These are phyloP conservation scores for Coelopa pilipes DNA, from an alignment of 2,888 invertebrate genomes.

Conservation along the genomic window DNA sequence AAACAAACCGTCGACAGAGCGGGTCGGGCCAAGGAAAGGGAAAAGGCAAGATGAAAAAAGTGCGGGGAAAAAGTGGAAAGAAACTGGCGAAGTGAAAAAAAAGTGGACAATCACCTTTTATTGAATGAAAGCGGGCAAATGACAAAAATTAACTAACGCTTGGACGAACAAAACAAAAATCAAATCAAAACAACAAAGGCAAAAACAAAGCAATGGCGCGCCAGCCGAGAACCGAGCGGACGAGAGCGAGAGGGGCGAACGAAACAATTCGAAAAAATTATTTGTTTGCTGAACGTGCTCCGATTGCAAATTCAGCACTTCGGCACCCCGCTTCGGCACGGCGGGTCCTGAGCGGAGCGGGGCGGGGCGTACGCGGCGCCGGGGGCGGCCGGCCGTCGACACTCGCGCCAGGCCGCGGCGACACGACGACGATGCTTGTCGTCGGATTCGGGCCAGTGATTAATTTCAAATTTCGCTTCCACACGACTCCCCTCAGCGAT, in stretches of 20 bases:
- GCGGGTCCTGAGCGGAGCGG: background rate
- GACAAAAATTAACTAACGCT: slow-evolving; percentile 19
- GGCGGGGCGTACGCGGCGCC: background rate
- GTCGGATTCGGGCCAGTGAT: slow-evolving; percentile 8
- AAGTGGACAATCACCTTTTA: background rate
- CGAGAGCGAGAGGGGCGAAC: background rate
- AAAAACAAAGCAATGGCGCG: background rate
- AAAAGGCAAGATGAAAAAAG: background rate
- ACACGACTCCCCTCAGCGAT: slow-evolving; percentile 16
- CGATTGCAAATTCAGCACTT: slow-evolving; percentile 9
- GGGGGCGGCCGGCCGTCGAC: background rate
- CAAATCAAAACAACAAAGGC: slow-evolving; percentile 12
- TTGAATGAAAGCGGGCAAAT: slow-evolving; percentile 18
- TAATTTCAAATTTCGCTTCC: slow-evolving; percentile 32
- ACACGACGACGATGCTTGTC: background rate
- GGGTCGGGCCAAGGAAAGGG: too few relatives aligned
- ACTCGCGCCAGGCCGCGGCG: background rate
- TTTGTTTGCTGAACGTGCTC: slow-evolving; percentile 30
- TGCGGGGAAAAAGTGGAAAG: background rate
- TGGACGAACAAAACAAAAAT: slow-evolving; percentile 12
- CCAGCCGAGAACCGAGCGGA: background rate
- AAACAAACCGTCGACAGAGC: too few relatives aligned
- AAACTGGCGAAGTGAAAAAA: background rate
- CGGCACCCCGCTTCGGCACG: background rate
- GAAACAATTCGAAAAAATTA: slow-evolving; percentile 19